A percentile compares a stretch with the other conserved stretches of the same genome.
Evolutionary conservation across 1,140 invertebrate species (phyloP).

Genomic region (Mercenaria mercenaria): DNA sequence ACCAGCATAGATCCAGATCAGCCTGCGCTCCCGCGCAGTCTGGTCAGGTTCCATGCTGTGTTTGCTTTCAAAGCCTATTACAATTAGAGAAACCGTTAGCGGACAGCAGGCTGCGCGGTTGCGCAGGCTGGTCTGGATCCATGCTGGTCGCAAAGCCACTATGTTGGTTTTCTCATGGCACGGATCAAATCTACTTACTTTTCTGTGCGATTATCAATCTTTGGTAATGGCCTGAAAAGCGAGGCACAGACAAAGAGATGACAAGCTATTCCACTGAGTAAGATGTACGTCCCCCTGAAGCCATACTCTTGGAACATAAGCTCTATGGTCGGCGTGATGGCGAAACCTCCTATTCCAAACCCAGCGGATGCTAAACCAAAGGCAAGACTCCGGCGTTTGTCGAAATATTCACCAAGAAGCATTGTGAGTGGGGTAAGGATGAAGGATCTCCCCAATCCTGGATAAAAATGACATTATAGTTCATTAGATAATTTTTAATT

Average conservation of each 20-base stretch:
- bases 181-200: not conserved
- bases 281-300: slow-evolving; percentile 41
- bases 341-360: slow-evolving; percentile 81
- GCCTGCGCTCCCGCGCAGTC: too few relatives aligned
- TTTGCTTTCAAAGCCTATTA: too few relatives aligned
- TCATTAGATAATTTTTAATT: too few relatives aligned
- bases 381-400: slow-evolving; percentile 77
- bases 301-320: slow-evolving; percentile 71
- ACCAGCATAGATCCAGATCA: too few relatives aligned
- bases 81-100: too few relatives aligned
- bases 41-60: too few relatives aligned
- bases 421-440: slow-evolving; percentile 77
- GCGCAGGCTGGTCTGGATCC: too few relatives aligned
- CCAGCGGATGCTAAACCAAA: slow-evolving; percentile 82
- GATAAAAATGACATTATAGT: slow-evolving; percentile 14
- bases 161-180: too few relatives aligned
- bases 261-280: slow-evolving; percentile 45
- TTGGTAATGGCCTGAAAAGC: slow-evolving; percentile 4
- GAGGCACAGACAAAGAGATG: slow-evolving; percentile 27
- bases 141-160: too few relatives aligned
- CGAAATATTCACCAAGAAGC: slow-evolving; percentile 80
- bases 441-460: slow-evolving; percentile 82
- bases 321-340: slow-evolving; percentile 79
- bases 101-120: too few relatives aligned
- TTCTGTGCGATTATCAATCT: not conserved